Percentiles rank a stretch among this genome's conserved stretches.
phyloP scores from a whole-genome alignment of 2,888 invertebrate genomes.

The Leucania comma region DNA sequence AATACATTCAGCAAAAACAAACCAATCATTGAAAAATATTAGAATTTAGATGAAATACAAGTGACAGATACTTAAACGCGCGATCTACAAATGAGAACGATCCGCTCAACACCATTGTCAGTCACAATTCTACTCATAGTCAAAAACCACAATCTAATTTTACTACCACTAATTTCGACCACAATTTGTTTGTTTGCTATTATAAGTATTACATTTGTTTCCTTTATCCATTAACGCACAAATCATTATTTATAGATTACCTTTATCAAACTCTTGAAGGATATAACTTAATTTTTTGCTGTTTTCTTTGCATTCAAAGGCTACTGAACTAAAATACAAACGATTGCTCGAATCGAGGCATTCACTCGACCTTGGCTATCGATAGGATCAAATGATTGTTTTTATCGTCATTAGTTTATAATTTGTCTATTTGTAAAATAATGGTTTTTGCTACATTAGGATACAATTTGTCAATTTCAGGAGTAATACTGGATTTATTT shows the following conservation, averaged over 20 bases:
- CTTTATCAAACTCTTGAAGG: slow-evolving; percentile 7
- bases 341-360: slow-evolving; percentile 49
- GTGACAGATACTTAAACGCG: not conserved
- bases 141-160: slow-evolving; percentile 20
- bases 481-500: slow-evolving; percentile 37
- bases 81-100: slow-evolving; percentile 4
- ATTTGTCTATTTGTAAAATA: too few relatives aligned
- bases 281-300: slow-evolving; percentile 45
- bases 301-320: slow-evolving; percentile 37
- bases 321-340: slow-evolving; percentile 40
- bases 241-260: slow-evolving; percentile 27
- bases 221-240: slow-evolving; percentile 3
- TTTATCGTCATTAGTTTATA: slow-evolving; percentile 18
- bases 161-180: not conserved
- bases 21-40: not conserved
- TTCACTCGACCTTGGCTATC: slow-evolving; percentile 65
- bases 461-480: slow-evolving; percentile 41
- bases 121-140: not conserved
- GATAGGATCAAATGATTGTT: slow-evolving; percentile 39
- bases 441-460: slow-evolving; percentile 6
- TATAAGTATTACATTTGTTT: not conserved
- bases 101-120: not conserved
- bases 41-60: not conserved
- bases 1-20: not conserved
- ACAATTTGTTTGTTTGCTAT: slow-evolving; percentile 1